Conservation (phyloP, 2,888 invertebrate species). For the Tinea semifulvella region DNA sequence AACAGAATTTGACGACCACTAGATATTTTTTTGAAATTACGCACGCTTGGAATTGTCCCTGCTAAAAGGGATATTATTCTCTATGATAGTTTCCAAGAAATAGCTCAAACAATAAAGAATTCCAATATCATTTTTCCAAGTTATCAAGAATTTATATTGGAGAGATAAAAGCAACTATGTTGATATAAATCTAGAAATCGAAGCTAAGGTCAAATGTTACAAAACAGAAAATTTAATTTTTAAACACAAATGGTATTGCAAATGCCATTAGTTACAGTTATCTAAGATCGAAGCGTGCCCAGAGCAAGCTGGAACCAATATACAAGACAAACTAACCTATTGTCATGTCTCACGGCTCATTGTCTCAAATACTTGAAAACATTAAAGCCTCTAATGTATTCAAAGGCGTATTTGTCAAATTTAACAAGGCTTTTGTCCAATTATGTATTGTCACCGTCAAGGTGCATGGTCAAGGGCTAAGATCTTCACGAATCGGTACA, state of each 20-base stretch:
- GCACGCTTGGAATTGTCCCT: no score
- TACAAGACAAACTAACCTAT: background rate
- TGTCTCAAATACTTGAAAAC: background rate
- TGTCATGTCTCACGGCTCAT: background rate
- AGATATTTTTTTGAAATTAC: no score
- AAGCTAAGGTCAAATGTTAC: conserved; percentile 4
- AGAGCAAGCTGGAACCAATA: background rate
- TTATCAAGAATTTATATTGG: no score
- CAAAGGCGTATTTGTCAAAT: conserved; percentile 19
- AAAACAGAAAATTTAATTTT: conserved; percentile 4
- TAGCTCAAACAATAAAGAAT: no score
- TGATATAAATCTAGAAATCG: background rate
- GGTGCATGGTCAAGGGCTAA: conserved; percentile 22
- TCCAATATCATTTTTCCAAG: no score
- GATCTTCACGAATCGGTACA: no score
- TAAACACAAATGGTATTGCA: conserved; percentile 4
- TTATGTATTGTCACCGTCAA: conserved; percentile 20
- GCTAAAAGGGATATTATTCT: no score
- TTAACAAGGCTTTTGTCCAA: conserved; percentile 21
- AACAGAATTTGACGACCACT: no score
- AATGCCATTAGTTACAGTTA: conserved; percentile 7
- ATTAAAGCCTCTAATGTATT: background rate
- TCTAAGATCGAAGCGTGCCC: conserved; percentile 6
- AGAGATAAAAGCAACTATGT: no score
- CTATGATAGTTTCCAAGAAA: no score